Evolutionary conservation across 2,113 vertebrate species (phyloP).

Genomic region (Scomber scombrus): DNA sequence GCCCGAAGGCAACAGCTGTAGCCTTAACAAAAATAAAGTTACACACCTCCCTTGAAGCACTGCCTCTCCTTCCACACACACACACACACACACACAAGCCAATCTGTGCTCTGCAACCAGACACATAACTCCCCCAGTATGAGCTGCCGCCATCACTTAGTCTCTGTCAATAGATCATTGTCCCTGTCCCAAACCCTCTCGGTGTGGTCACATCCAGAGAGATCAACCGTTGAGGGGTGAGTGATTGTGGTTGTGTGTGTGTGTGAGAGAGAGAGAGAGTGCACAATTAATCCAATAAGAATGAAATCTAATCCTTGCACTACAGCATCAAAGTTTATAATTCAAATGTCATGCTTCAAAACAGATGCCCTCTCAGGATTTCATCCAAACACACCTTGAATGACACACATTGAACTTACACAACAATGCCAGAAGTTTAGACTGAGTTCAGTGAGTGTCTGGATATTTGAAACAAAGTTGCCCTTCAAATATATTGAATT

Average conservation of each 20-base stretch:
- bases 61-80: slow-evolving; percentile 1
- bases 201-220: slow-evolving; percentile 49
- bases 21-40: slow-evolving; percentile 62
- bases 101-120: slow-evolving; percentile 49
- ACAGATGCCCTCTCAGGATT: slow-evolving; percentile 19
- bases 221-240: slow-evolving; percentile 19
- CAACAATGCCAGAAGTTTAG: neutral
- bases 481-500: slow-evolving; percentile 10
- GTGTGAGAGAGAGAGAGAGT: neutral
- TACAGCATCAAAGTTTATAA: slow-evolving; percentile 14
- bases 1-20: slow-evolving; percentile 57
- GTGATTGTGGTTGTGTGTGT: neutral
- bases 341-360: slow-evolving; percentile 11
- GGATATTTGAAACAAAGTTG: slow-evolving; percentile 6
- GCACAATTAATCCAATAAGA: slow-evolving; percentile 1
- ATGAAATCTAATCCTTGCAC: slow-evolving; percentile 10
- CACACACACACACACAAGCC: slow-evolving; percentile 10
- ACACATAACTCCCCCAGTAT: slow-evolving; percentile 49
- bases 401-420: neutral
- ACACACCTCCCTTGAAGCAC: slow-evolving; percentile 9
- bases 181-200: slow-evolving; percentile 46
- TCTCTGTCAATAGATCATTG: slow-evolving; percentile 68
- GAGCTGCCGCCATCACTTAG: slow-evolving; percentile 24
- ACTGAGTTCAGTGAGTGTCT: slow-evolving; percentile 13
- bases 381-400: neutral